A percentile compares a stretch with the other conserved stretches of the same genome.
Evolutionary conservation across 2,113 vertebrate genomes (phyloP).

Genomic region (Pleuronectes platessa): DNA sequence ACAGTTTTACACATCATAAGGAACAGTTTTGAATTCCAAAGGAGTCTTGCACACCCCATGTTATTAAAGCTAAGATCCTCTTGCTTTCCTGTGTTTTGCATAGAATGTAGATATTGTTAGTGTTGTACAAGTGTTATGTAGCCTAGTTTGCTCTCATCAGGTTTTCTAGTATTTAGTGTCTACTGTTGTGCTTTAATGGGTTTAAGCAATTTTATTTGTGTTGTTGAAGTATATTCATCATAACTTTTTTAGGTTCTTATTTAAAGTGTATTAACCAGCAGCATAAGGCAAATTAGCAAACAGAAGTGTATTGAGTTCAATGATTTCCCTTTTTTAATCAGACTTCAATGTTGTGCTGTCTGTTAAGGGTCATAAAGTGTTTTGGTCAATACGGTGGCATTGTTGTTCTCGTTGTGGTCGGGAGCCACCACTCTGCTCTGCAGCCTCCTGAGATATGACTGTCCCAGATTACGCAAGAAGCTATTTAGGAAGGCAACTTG

Average conservation of each 20-base stretch:
- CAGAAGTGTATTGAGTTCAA: not conserved
- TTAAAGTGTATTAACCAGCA: not conserved
- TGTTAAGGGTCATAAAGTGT: not conserved
- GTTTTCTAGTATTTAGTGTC: not conserved
- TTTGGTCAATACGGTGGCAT: not conserved
- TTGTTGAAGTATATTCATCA: not conserved
- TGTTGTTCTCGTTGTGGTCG: conserved; percentile 35
- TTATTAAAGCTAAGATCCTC: not conserved
- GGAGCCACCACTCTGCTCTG: conserved; percentile 52
- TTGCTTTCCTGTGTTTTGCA: conserved; percentile 7
- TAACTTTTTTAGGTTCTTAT: not conserved
- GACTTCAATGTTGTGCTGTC: not conserved
- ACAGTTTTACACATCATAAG: conserved; percentile 39
- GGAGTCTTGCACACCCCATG: not conserved
- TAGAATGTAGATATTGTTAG: not conserved
- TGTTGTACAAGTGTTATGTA: not conserved
- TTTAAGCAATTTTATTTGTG: not conserved
- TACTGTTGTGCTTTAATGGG: not conserved
- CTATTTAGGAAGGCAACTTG: conserved; percentile 82
- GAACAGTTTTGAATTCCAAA: conserved; percentile 33
- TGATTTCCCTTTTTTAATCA: not conserved
- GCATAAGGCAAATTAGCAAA: not conserved
- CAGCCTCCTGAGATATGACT: conserved; percentile 65
- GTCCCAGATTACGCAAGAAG: conserved; percentile 70
- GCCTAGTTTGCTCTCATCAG: not conserved